phyloP scores from a whole-genome alignment of 1,140 invertebrate genomes.

The Sesamia nonagrioides region DNA sequence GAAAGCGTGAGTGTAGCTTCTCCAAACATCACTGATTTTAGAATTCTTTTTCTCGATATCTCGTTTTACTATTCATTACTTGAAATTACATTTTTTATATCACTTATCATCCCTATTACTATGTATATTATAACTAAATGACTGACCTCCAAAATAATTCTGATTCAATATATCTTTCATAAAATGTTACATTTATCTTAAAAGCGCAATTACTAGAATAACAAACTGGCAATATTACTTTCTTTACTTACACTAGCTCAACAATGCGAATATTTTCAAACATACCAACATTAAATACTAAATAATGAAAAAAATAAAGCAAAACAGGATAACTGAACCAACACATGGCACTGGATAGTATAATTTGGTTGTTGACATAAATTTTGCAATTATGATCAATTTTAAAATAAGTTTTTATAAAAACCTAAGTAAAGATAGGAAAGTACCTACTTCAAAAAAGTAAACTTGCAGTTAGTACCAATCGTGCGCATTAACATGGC shows the following conservation, averaged over 20 bases:
- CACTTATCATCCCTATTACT: too few species aligned
- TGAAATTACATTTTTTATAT: too few species aligned
- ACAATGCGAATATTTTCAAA: conserved; percentile 33
- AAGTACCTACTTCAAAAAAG: neutral
- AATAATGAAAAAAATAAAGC: conserved; percentile 2
- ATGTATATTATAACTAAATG: too few species aligned
- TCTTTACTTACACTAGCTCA: neutral
- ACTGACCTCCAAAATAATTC: conserved; percentile 4
- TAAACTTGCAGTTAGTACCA: neutral
- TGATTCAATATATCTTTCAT: neutral
- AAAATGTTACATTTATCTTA: conserved; percentile 3
- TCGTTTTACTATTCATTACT: too few species aligned
- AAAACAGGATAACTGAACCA: conserved; percentile 36
- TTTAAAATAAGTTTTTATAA: neutral
- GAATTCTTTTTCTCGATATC: too few species aligned
- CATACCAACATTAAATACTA: conserved; percentile 35
- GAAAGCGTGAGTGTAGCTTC: too few species aligned
- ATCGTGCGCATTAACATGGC: too few species aligned
- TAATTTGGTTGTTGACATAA: conserved; percentile 29
- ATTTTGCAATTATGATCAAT: conserved; percentile 30
- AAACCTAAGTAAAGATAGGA: neutral
- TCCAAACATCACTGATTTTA: too few species aligned
- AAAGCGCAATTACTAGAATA: neutral
- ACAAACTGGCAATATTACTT: neutral
- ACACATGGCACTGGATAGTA: conserved; percentile 14